phyloP scores from a whole-genome alignment of 2,113 vertebrate genomes.

The Vombatus ursinus region DNA sequence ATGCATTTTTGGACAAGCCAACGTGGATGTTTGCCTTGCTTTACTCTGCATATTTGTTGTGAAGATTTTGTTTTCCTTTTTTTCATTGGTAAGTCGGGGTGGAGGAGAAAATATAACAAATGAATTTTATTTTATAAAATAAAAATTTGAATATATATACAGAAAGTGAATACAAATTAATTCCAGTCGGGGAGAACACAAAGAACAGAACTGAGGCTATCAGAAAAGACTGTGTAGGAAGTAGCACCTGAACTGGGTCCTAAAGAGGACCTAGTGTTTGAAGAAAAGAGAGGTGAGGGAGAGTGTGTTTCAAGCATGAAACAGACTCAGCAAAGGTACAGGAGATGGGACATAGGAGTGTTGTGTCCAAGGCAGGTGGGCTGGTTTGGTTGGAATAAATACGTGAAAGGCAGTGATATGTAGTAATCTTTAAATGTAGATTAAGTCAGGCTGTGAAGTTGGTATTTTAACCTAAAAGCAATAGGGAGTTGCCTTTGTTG shows the following conservation, averaged over 20 bases:
- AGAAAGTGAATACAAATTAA: neutral
- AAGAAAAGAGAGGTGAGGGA: neutral
- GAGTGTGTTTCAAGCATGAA: neutral
- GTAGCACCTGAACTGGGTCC: neutral
- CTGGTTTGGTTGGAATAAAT: neutral
- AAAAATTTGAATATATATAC: neutral
- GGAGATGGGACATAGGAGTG: neutral
- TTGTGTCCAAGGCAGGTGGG: neutral
- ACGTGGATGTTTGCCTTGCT: neutral
- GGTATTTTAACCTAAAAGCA: neutral
- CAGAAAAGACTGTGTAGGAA: neutral
- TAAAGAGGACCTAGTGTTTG: neutral
- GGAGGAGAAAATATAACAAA: neutral
- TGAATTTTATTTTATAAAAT: neutral
- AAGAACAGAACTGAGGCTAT: neutral
- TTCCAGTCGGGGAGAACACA: neutral
- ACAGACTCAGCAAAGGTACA: neutral
- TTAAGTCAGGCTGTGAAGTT: neutral
- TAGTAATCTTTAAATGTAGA: neutral
- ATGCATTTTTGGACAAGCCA: neutral
- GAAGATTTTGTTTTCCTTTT: neutral
- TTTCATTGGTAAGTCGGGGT: neutral
- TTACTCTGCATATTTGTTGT: neutral
- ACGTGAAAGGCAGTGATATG: neutral
- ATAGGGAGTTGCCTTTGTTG: neutral